Conservation (phyloP, 2,888 invertebrate species). For the Odiellus spinosus region DNA sequence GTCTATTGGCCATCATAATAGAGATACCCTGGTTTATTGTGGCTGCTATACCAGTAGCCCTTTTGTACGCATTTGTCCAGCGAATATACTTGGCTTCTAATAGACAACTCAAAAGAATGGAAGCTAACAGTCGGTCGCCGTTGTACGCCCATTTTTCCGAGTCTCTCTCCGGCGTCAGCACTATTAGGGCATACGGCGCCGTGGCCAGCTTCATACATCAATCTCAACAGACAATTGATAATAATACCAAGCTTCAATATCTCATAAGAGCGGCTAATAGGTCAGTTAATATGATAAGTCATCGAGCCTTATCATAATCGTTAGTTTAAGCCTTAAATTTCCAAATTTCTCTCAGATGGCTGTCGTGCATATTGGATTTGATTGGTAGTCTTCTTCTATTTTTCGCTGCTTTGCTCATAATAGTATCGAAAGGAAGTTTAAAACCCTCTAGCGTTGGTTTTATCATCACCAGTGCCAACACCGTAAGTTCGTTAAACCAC, state of each 20-base stretch:
- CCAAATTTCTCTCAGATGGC: too few relatives aligned
- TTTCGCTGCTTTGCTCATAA: conserved; percentile 81
- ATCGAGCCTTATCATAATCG: conserved; percentile 12
- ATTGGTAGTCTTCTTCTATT: conserved; percentile 89
- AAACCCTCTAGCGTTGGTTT: conserved; percentile 47
- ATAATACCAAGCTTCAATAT: conserved; percentile 1
- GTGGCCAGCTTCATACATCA: not conserved
- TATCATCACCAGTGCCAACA: conserved; percentile 35
- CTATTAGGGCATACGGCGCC: too few relatives aligned
- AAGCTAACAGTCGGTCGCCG: too few relatives aligned
- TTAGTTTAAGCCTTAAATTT: too few relatives aligned
- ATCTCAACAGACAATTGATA: not conserved
- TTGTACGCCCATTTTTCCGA: too few relatives aligned
- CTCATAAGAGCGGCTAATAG: conserved; percentile 24
- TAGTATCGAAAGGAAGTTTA: conserved; percentile 51
- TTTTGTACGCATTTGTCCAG: conserved; percentile 59
- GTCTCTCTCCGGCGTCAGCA: too few relatives aligned
- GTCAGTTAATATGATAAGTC: conserved; percentile 30
- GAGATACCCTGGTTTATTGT: conserved; percentile 1
- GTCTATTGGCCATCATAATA: not conserved
- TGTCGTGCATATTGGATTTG: conserved; percentile 85
- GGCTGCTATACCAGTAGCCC: not conserved
- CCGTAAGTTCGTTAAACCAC: conserved; percentile 19
- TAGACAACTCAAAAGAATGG: too few relatives aligned
- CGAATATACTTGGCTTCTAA: too few relatives aligned